Evolutionary conservation across 2,888 invertebrate species (phyloP).

Genomic region (Caenorhabditis auriculariae): DNA sequence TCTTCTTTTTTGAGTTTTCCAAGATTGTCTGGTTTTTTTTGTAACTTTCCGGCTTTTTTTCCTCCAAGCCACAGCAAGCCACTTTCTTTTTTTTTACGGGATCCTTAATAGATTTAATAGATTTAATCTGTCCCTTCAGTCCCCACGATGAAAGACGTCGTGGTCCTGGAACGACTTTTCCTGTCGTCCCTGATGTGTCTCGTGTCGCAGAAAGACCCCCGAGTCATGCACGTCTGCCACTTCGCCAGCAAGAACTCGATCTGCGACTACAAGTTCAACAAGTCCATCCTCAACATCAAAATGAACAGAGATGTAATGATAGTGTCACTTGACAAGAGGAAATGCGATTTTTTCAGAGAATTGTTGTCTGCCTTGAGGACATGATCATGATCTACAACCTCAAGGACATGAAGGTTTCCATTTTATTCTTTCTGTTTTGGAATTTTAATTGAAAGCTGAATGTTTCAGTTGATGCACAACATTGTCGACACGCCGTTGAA

Average conservation of each 20-base stretch:
- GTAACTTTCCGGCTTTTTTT: no score
- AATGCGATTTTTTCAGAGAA: conserved; percentile 71
- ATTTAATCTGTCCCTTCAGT: no score
- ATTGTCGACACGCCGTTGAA: conserved; percentile 97
- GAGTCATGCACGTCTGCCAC: conserved; percentile 91
- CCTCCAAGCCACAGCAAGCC: no score
- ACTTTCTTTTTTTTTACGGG: no score
- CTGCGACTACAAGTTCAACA: conserved; percentile 91
- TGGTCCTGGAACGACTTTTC: conserved; percentile 84
- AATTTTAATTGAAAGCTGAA: conserved; percentile 65
- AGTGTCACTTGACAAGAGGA: not conserved
- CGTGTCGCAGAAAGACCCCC: conserved; percentile 81
- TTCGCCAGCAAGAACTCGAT: conserved; percentile 78
- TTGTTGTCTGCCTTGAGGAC: conserved; percentile 95
- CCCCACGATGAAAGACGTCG: conserved; percentile 13
- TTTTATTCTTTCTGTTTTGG: not conserved
- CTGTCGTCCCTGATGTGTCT: conserved; percentile 94
- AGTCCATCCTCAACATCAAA: conserved; percentile 91
- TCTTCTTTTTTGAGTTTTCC: no score
- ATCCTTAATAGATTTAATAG: no score
- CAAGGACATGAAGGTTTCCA: conserved; percentile 64
- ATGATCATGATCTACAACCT: conserved; percentile 97
- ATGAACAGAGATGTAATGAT: conserved; percentile 83
- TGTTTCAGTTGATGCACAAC: conserved; percentile 77
- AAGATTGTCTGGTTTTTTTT: no score